These are phyloP conservation scores for Yponomeuta evonymella DNA, from an alignment of 2,888 invertebrate species.

Conservation along the genomic window DNA sequence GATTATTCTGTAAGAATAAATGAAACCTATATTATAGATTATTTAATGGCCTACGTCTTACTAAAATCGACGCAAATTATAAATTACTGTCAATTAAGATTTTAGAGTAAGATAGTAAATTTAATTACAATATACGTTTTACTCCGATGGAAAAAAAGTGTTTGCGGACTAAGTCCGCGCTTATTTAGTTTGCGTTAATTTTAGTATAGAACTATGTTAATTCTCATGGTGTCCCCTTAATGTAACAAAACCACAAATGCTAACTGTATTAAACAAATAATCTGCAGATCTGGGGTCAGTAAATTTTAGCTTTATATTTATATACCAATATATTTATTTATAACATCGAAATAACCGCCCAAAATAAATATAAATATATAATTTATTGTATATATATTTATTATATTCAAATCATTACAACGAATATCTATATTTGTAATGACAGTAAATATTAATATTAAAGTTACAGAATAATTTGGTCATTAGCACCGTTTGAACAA, in stretches of 20 bases:
- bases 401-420: background rate
- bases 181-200: background rate
- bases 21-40: background rate
- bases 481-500: background rate
- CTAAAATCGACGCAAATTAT: conserved; percentile 9
- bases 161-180: background rate
- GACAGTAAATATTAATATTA: conserved; percentile 4
- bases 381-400: background rate
- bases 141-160: background rate
- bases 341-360: conserved; percentile 6
- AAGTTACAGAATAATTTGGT: background rate
- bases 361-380: conserved; percentile 5
- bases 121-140: conserved; percentile 2
- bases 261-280: background rate
- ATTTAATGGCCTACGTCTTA: background rate
- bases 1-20: conserved; percentile 1
- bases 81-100: conserved; percentile 21
- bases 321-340: conserved; percentile 1
- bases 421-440: background rate
- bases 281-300: background rate
- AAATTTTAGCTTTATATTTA: background rate
- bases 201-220: background rate
- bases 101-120: conserved; percentile 16
- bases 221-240: background rate
- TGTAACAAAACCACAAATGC: background rate